These are phyloP conservation scores for Ctenoplectra terminalis DNA, from an alignment of 1,140 invertebrate genomes.

Conservation along the genomic window DNA sequence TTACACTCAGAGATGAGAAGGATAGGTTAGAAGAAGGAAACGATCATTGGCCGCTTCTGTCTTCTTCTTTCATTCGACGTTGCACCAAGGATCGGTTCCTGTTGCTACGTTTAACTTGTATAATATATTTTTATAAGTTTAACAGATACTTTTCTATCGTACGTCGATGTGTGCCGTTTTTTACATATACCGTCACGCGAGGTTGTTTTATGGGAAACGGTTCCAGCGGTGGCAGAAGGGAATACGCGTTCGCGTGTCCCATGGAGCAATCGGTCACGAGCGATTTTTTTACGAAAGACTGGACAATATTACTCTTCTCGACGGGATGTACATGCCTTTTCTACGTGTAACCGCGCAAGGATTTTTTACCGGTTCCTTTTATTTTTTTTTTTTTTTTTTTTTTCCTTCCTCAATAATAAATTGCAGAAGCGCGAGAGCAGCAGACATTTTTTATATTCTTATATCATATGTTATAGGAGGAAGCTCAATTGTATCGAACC, in stretches of 20 bases:
- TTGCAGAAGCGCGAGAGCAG: conserved; percentile 32
- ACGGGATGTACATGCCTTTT: conserved; percentile 47
- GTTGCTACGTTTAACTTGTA: conserved; percentile 44
- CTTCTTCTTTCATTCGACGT: not conserved
- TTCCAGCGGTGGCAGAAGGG: too few relatives aligned
- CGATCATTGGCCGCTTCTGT: not conserved
- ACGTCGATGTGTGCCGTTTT: conserved; percentile 5
- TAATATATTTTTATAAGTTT: conserved; percentile 66
- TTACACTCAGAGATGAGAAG: not conserved
- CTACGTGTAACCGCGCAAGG: conserved; percentile 19
- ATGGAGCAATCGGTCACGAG: conserved; percentile 26
- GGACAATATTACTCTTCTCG: conserved; percentile 59
- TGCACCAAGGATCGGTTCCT: not conserved
- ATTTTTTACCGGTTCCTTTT: conserved; percentile 34
- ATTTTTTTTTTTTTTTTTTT: not conserved
- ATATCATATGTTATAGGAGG: conserved; percentile 45
- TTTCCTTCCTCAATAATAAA: not conserved
- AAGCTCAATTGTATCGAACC: conserved; percentile 58
- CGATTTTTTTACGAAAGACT: conserved; percentile 49
- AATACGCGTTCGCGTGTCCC: not conserved
- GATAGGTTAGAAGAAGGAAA: not conserved
- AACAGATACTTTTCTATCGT: conserved; percentile 44
- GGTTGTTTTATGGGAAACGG: not conserved
- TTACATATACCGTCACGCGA: not conserved
- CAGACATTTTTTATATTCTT: conserved; percentile 61